Evolutionary conservation across 1,140 invertebrate species (phyloP).

Genomic region (Reticulitermes speratus): DNA sequence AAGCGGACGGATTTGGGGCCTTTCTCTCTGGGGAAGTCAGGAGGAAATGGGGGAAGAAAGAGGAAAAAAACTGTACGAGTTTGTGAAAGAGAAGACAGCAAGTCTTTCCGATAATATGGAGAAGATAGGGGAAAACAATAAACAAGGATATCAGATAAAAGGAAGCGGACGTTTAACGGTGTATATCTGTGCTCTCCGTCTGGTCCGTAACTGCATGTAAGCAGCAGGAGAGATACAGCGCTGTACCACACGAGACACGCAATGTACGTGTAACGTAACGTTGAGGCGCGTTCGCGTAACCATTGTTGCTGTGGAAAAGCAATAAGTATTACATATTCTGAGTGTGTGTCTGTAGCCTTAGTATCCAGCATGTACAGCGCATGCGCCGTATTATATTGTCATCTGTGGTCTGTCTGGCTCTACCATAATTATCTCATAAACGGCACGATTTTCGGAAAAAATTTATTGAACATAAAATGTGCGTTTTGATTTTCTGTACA

Average conservation of each 20-base stretch:
- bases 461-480: too few relatives aligned
- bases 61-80: not conserved
- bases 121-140: not conserved
- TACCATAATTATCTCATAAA: too few relatives aligned
- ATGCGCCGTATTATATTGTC: too few relatives aligned
- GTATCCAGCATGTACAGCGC: too few relatives aligned
- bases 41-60: not conserved
- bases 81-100: not conserved
- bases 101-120: not conserved
- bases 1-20: not conserved
- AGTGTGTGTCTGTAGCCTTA: too few relatives aligned
- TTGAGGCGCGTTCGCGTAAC: too few relatives aligned
- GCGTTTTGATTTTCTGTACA: too few relatives aligned
- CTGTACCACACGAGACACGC: not conserved
- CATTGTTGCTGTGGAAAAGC: too few relatives aligned
- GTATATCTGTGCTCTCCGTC: not conserved
- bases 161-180: not conserved
- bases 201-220: not conserved
- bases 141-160: not conserved
- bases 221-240: not conserved
- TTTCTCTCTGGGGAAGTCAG: not conserved
- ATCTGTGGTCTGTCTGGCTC: too few relatives aligned
- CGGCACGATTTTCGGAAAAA: too few relatives aligned
- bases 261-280: too few relatives aligned
- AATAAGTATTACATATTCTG: too few relatives aligned